phyloP scores from a whole-genome alignment of 2,797 vertebrate genomes.

The Microtus obscurus region DNA sequence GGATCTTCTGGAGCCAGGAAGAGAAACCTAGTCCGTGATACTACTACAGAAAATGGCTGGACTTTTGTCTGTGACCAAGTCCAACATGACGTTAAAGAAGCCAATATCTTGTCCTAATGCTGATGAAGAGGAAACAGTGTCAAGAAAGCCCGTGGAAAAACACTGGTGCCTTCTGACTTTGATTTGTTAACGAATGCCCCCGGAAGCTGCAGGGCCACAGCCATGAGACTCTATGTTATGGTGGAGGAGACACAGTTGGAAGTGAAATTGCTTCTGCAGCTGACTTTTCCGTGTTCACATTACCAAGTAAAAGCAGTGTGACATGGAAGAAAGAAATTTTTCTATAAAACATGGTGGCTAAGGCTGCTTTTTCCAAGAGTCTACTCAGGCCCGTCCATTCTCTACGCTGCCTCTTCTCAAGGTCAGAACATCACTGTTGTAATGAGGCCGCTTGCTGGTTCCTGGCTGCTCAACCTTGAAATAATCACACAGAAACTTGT shows the following conservation, averaged over 20 bases:
- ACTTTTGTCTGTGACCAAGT: background rate
- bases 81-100: conserved; percentile 47
- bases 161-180: background rate
- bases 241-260: background rate
- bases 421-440: background rate
- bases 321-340: background rate
- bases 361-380: background rate
- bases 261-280: background rate
- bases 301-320: background rate
- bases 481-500: too few relatives aligned
- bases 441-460: too few relatives aligned
- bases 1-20: background rate
- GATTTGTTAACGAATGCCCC: background rate
- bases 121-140: background rate
- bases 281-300: background rate
- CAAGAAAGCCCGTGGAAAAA: background rate
- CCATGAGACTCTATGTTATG: background rate
- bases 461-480: too few relatives aligned
- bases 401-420: background rate
- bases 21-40: background rate
- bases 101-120: background rate
- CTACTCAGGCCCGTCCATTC: background rate
- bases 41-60: conserved; percentile 21
- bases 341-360: background rate
- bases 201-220: background rate